These are phyloP conservation scores for Stomatorhinus walkeri DNA, from an alignment of 2,797 vertebrate genomes.

Conservation along the genomic window DNA sequence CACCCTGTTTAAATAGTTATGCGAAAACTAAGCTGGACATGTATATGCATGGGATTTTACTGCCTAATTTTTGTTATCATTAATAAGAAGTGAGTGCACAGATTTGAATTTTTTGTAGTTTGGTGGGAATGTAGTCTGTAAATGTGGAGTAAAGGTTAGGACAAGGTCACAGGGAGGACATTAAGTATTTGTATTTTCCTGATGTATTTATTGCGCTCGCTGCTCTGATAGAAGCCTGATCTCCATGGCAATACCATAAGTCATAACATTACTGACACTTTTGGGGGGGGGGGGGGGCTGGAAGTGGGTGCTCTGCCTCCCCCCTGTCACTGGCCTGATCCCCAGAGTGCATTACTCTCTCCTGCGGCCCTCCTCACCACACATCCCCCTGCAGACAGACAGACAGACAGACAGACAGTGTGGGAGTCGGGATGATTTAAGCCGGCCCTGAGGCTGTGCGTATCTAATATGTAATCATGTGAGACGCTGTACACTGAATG, in stretches of 20 bases:
- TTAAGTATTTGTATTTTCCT: not conserved
- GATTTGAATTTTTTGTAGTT: not conserved
- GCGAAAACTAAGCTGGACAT: not conserved
- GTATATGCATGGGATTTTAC: not conserved
- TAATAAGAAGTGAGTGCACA: not conserved
- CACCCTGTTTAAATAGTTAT: not conserved
- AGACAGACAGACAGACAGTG: not conserved
- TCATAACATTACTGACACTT: not conserved
- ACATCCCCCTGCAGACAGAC: not conserved
- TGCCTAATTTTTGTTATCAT: not conserved
- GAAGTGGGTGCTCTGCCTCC: not conserved
- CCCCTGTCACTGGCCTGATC: not conserved
- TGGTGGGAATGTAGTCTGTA: not conserved
- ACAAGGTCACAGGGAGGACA: not conserved
- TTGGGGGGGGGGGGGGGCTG: not conserved
- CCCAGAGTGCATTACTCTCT: not conserved
- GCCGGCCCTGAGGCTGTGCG: not conserved
- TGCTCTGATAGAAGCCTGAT: not conserved
- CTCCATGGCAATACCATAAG: not conserved
- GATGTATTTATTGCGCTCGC: not conserved
- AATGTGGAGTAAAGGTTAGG: not conserved
- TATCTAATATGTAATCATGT: not conserved
- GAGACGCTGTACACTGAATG: not conserved
- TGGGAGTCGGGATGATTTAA: not conserved
- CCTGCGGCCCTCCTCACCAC: not conserved